Evolutionary conservation across 2,113 vertebrate genomes (phyloP).

Genomic region (Cryptomyrus ogoouensis): DNA sequence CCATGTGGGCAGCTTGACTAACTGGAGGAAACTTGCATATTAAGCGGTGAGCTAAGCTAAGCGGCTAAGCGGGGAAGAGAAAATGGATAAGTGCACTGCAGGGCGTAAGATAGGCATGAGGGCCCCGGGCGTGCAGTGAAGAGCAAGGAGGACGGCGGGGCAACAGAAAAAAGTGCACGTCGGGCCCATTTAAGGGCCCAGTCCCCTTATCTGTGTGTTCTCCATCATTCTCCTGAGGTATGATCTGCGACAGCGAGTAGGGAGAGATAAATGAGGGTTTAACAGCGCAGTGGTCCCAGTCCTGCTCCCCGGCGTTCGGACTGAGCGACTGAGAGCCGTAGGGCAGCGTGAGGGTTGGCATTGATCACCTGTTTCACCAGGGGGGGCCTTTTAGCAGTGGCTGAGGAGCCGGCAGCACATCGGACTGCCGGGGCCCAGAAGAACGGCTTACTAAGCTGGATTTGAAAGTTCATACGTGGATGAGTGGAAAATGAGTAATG

Average conservation of each 20-base stretch:
- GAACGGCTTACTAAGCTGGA: constrained; percentile 22
- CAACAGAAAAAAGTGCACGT: background rate
- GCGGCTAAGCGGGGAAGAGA: background rate
- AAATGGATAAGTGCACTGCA: background rate
- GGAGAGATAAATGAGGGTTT: background rate
- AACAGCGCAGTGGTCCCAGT: background rate
- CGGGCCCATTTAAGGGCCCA: background rate
- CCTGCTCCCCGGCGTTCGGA: background rate
- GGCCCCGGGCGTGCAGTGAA: background rate
- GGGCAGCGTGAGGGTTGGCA: background rate
- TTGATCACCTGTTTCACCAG: background rate
- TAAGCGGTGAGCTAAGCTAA: background rate
- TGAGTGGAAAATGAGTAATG: constrained; percentile 65
- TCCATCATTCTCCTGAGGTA: background rate
- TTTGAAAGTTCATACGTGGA: constrained; percentile 46
- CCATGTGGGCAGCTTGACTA: background rate
- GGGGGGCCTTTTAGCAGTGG: background rate
- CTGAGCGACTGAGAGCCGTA: background rate
- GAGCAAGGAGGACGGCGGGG: background rate
- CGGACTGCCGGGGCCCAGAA: background rate
- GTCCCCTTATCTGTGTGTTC: background rate
- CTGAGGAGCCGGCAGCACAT: background rate
- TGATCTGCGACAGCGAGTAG: background rate
- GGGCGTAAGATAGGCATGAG: background rate
- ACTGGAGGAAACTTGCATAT: background rate